These are phyloP conservation scores for Dynastes hyllus DNA, from an alignment of 2,888 invertebrate species.

Conservation along the genomic window DNA sequence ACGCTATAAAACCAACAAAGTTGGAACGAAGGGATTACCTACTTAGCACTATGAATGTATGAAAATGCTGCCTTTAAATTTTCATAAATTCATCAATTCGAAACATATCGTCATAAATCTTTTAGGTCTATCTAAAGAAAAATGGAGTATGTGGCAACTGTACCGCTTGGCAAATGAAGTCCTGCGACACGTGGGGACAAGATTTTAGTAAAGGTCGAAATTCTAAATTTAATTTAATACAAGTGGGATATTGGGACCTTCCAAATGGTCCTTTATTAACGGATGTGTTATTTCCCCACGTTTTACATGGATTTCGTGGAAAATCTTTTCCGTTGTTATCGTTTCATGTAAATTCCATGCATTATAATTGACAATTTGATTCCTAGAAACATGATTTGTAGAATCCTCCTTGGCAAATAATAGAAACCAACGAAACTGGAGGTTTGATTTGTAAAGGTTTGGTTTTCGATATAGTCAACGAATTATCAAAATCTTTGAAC, in stretches of 20 bases:
- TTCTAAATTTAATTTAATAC: conserved; percentile 65
- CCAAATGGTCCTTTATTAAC: conserved; percentile 78
- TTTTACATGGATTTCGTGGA: conserved; percentile 85
- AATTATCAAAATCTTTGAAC: conserved; percentile 84
- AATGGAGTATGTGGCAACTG: conserved; percentile 74
- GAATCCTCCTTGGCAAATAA: conserved; percentile 93
- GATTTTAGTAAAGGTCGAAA: conserved; percentile 62
- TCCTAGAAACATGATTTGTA: conserved; percentile 67
- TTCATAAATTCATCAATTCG: conserved; percentile 33
- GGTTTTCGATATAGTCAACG: conserved; percentile 85
- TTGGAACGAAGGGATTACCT: conserved; percentile 78
- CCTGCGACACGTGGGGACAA: conserved; percentile 76
- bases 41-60: conserved; percentile 79
- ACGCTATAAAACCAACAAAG: conserved; percentile 83
- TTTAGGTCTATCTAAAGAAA: conserved; percentile 66
- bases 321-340: conserved; percentile 82
- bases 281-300: conserved; percentile 87
- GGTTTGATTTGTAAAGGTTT: conserved; percentile 79
- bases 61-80: conserved; percentile 42
- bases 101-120: conserved; percentile 35
- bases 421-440: conserved; percentile 77
- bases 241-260: conserved; percentile 85
- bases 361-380: background rate
- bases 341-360: conserved; percentile 79
- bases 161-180: conserved; percentile 74